phyloP scores from a whole-genome alignment of 2,888 invertebrate species.

The Heliconius ismenius region DNA sequence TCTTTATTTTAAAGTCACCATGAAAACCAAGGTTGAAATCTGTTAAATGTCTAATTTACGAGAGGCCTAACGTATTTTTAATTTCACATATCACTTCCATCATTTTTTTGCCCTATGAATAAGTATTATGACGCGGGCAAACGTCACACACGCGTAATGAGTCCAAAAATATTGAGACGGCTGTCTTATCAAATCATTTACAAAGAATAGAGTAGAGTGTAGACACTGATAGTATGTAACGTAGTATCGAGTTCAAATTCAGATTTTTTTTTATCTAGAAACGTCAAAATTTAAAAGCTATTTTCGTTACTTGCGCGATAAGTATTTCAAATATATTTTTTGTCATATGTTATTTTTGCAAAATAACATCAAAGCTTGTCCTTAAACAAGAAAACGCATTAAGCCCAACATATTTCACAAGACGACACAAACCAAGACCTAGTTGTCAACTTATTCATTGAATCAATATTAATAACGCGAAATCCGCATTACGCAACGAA shows the following conservation, averaged over 20 bases:
- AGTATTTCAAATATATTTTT: background rate
- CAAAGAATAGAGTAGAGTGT: slow-evolving; percentile 46
- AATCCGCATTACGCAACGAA: slow-evolving; percentile 54
- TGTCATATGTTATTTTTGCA: background rate
- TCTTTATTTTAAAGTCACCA: background rate
- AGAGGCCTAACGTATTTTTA: background rate
- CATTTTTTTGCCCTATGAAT: slow-evolving; percentile 30
- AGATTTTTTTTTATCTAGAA: background rate
- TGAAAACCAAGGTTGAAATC: slow-evolving; percentile 5
- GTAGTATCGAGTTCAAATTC: too few relatives aligned
- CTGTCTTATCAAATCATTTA: slow-evolving; percentile 63
- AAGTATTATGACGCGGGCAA: slow-evolving; percentile 49
- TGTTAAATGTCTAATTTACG: background rate
- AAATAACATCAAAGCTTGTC: slow-evolving; percentile 18
- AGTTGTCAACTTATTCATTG: slow-evolving; percentile 42
- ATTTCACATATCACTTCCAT: slow-evolving; percentile 10
- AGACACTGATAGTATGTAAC: slow-evolving; percentile 35
- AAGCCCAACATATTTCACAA: slow-evolving; percentile 5
- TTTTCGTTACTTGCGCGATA: background rate
- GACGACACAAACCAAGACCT: slow-evolving; percentile 19
- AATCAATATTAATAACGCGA: slow-evolving; percentile 50
- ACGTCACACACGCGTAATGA: slow-evolving; percentile 57
- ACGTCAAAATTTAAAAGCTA: background rate
- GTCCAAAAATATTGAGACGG: slow-evolving; percentile 62
- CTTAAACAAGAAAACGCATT: slow-evolving; percentile 13